Evolutionary conservation across 2,113 vertebrate species (phyloP).

Genomic region (Calcarius ornatus): DNA sequence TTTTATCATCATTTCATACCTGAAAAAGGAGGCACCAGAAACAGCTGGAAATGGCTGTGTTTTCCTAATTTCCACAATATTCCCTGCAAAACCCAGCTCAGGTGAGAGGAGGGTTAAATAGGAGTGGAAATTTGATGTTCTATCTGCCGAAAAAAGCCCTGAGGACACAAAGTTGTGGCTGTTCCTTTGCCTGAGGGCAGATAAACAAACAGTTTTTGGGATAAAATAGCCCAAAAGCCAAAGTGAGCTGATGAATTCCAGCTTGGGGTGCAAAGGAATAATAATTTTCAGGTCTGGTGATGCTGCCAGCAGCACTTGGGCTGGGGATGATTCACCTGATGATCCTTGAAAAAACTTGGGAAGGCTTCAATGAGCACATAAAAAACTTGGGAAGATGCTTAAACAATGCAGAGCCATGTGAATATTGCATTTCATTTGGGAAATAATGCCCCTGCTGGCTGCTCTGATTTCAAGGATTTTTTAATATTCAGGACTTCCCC

Average conservation of each 20-base stretch:
- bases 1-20: neutral
- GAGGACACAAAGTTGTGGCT: neutral
- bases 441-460: neutral
- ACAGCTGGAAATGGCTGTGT: neutral
- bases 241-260: neutral
- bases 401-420: fast-evolving
- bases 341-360: neutral
- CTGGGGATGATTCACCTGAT: neutral
- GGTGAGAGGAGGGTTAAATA: neutral
- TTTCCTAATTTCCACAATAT: neutral
- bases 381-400: neutral
- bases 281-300: neutral
- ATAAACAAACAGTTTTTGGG: neutral
- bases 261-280: neutral
- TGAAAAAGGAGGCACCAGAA: neutral
- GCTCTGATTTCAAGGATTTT: neutral
- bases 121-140: neutral
- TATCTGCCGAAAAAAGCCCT: neutral
- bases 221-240: neutral
- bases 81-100: neutral
- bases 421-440: neutral
- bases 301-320: neutral
- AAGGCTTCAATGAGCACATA: neutral
- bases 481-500: neutral
- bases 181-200: neutral